Evolutionary conservation across 2,888 invertebrate species (phyloP), one percentile per base, ranked within the genome.

Genomic region (Ligdia adustata): DNA sequence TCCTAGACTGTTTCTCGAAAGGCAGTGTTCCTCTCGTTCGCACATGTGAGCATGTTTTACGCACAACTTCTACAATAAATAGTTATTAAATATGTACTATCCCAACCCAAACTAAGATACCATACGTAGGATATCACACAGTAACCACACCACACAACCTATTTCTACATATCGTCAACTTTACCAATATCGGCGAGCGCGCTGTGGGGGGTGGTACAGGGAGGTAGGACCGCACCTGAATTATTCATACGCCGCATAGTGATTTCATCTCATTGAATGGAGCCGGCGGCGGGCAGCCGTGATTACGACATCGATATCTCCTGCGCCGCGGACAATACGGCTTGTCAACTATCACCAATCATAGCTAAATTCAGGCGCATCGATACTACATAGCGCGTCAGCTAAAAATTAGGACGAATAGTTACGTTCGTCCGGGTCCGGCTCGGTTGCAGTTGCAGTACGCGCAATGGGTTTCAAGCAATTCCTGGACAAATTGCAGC

Each of bases 211-310:
- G 52, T 56, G 57, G 57, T 64, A 59, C 60, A 53, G 53, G 54
- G 57, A 60, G 68, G 58, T 58, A 67, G 71, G 64, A 79, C 80
- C 82, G 75, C 85, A 81, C 75, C 76, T 89, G 88, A 88, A 89
- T 89, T 82, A 89, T 89, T 89, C 89, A 89, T 89, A 78, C 66
- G 64, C 80, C 86, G 83, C 89, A 88, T 88, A 88, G 89, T 88
- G 89, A 89, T 89, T 89, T 88, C 85, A 87, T 87, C 87, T 88
- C 88, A 89, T 89, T 89, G 87, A 89, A 86, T 81, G 79, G 79
- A 70, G 71, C 76, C 74, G 77, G 69, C 82, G 77, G 72, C 73
- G 61, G 62, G 60, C 52, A 60, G 70, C 73, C 75, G 86, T 85
- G 83, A 87, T 86, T 88, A 86, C 87, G 88, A 82, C 72, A 89